Evolutionary conservation across 2,113 vertebrate genomes (phyloP).

Genomic region (Toxotes chatareus): DNA sequence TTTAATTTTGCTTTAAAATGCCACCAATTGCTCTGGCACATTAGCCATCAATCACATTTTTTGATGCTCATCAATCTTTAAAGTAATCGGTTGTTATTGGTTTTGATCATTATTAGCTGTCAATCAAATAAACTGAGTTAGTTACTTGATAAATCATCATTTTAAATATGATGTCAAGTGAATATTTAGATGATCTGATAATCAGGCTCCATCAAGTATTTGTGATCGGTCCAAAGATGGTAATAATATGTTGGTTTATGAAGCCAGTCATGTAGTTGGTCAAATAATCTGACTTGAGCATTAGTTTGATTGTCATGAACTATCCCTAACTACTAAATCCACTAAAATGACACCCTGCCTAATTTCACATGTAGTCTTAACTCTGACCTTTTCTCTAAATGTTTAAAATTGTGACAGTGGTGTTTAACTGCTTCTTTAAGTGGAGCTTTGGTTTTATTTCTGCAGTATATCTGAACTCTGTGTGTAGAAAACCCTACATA

Average conservation of each 20-base stretch:
- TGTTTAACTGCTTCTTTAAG: conserved; percentile 10
- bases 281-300: not conserved
- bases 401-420: not conserved
- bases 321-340: not conserved
- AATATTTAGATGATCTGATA: conserved; percentile 23
- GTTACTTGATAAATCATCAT: conserved; percentile 8
- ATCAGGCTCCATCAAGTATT: conserved; percentile 12
- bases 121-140: conserved; percentile 19
- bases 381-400: conserved; percentile 1
- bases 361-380: conserved; percentile 41
- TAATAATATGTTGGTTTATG: conserved; percentile 21
- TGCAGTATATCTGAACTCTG: not conserved
- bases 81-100: conserved; percentile 10
- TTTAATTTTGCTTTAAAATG: conserved; percentile 15
- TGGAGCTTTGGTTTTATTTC: not conserved
- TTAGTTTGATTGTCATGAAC: conserved; percentile 28
- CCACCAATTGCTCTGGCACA: conserved; percentile 18
- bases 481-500: not conserved
- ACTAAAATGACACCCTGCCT: conserved; percentile 3
- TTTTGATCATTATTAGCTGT: conserved; percentile 57
- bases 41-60: conserved; percentile 33
- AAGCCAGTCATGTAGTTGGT: not conserved
- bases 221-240: conserved; percentile 12
- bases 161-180: conserved; percentile 41
- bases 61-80: conserved; percentile 15